phyloP scores from a whole-genome alignment of 2,888 invertebrate genomes.

The Chouioia cunea region DNA sequence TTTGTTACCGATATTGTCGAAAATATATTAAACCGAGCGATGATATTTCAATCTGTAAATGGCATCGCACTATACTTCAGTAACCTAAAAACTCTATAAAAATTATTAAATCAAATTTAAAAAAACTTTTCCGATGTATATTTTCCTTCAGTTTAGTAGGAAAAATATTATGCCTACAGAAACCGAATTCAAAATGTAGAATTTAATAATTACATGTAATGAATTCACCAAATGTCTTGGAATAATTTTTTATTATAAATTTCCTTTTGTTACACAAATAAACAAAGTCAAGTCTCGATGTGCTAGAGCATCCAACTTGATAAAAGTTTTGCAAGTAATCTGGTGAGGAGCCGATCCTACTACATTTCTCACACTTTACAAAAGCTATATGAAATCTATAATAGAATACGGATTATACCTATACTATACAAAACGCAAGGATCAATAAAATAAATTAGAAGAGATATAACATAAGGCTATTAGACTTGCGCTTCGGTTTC shows the following conservation, averaged over 20 bases:
- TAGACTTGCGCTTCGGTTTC: not conserved
- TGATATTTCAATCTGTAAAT: constrained; percentile 10
- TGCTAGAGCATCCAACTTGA: too few relatives aligned
- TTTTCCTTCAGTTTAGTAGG: constrained; percentile 17
- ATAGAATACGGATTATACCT: constrained; percentile 26
- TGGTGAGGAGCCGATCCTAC: constrained; percentile 21
- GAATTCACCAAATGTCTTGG: constrained; percentile 9
- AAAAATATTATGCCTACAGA: constrained; percentile 4
- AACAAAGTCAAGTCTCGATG: too few relatives aligned
- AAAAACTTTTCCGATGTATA: constrained; percentile 1
- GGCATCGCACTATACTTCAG: constrained; percentile 18
- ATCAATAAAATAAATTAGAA: not conserved
- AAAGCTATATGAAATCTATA: constrained; percentile 23
- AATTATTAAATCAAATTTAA: not conserved
- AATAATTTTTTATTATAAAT: not conserved
- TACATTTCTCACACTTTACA: constrained; percentile 19
- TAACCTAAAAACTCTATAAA: not conserved
- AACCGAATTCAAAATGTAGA: constrained; percentile 1
- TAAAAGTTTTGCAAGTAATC: not conserved
- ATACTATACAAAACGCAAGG: not conserved
- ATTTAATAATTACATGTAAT: not conserved
- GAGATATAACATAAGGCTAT: constrained; percentile 4
- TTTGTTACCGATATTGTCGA: not conserved
- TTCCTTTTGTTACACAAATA: too few relatives aligned
- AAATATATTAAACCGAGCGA: not conserved